Conservation (phyloP, 2,113 vertebrate genomes). For the Stegostoma tigrinum region DNA sequence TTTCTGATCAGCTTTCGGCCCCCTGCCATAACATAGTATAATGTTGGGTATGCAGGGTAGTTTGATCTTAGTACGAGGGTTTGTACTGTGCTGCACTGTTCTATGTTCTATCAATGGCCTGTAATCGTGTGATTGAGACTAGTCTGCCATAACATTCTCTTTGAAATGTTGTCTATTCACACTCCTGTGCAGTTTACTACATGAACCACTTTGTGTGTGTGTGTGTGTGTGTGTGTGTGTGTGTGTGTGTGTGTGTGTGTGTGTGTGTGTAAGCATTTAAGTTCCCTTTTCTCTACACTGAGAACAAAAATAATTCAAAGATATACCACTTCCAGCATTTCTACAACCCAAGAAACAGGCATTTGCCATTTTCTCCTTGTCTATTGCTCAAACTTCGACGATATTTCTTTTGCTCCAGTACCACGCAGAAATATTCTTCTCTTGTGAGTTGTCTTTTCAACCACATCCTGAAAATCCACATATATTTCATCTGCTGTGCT, state of each 20-base stretch:
- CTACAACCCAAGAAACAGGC: background rate
- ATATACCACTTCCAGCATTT: background rate
- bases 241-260: background rate
- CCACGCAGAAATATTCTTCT: background rate
- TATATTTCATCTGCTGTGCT: background rate
- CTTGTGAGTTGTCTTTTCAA: background rate
- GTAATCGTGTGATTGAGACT: no score
- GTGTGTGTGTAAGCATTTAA: background rate
- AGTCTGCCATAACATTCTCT: background rate
- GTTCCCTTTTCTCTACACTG: background rate
- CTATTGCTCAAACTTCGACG: background rate
- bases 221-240: background rate
- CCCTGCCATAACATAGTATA: background rate
- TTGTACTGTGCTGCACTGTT: no score
- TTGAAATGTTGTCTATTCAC: background rate
- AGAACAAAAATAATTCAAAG: constrained; percentile 6
- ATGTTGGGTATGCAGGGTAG: no score
- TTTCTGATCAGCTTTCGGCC: background rate
- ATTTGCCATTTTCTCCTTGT: background rate
- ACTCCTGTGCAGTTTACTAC: background rate
- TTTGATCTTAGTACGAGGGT: no score
- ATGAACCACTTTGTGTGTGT: background rate
- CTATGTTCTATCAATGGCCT: no score
- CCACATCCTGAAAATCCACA: background rate
- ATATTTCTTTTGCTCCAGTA: background rate